Conservation (phyloP, 2,797 vertebrate genomes). For the Gastrophryne carolinensis region DNA sequence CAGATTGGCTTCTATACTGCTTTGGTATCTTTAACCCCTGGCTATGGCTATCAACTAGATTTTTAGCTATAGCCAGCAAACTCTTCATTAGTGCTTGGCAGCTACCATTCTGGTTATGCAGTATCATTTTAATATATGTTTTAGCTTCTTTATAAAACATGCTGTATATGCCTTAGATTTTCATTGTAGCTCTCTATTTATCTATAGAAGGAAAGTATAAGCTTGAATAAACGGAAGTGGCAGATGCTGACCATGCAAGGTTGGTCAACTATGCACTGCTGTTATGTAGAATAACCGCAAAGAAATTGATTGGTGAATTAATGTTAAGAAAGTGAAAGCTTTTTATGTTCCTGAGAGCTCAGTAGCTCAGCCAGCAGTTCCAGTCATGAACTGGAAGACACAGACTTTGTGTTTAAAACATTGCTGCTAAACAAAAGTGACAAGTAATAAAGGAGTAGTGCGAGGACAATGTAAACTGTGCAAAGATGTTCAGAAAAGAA, state of each 20-base stretch:
- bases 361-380: background rate
- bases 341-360: conserved; percentile 5
- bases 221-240: background rate
- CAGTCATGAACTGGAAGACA: conserved; percentile 9
- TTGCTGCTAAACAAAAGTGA: conserved; percentile 30
- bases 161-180: too few relatives aligned
- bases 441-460: conserved; percentile 4
- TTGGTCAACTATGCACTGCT: background rate
- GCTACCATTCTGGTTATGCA: too few relatives aligned
- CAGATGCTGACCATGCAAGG: background rate
- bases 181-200: too few relatives aligned
- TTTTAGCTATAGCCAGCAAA: too few relatives aligned
- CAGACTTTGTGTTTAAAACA: background rate
- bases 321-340: conserved; percentile 14
- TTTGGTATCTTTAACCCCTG: too few relatives aligned
- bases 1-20: too few relatives aligned
- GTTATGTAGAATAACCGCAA: background rate
- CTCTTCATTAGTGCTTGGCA: too few relatives aligned
- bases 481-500: conserved; percentile 9
- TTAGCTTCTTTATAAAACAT: too few relatives aligned
- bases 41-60: too few relatives aligned
- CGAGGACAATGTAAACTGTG: conserved; percentile 23
- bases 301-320: conserved; percentile 14
- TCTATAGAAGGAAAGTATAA: too few relatives aligned
- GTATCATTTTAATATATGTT: too few relatives aligned